Base-by-base conservation (phyloP, 2,888 invertebrate genomes). In the Scaptomyza caliginosa region DNA sequence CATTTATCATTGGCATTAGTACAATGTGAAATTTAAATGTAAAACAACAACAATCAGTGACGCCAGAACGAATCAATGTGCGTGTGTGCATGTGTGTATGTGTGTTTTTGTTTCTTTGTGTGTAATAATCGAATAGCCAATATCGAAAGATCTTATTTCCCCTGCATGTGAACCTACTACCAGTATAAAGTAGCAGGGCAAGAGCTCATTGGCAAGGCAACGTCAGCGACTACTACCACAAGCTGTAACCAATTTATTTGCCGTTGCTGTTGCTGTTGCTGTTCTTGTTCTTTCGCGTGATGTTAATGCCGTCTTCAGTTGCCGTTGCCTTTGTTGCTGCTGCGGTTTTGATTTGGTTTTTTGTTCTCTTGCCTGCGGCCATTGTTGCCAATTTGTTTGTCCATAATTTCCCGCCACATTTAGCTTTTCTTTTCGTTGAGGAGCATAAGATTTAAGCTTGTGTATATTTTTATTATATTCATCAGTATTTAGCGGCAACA, bases 191-290 rank as follows among this genome's bases (percentile, higher is more conserved):
- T 1, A 13, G 32, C 45, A 11, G 38, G 21, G 50, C 69, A 57
- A 58, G 36, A 40, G 38, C 48, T 21, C 48, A 19, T 23, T 28
- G 23, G 45, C 48, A 38, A 34, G 48, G 39, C 72, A 60, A 66
- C 71, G 58, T 67, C 72, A 57, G 66, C n/a, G n/a, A n/a, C 57
- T 60, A 43, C 45, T 49, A 59, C 49, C 52, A 34, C 34, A 34
- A 34, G 34, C 34, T 34, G 3, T 34, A 34, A 16, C 34, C 63
- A 55, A 58, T 39, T 60, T 72, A 59, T 30, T 59, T 56, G 21
- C 19, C 30, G 16, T 8, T 52, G 30, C 5, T 42, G n/a, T 4
- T 28, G n/a, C 6, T 30, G n/a, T 6, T 30, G 30, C n/a, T 30
- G 32, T 13, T 34, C 13, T 32, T 32, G 16, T 34, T 34, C 34